These are phyloP conservation scores for Noctua fimbriata DNA, from an alignment of 2,888 invertebrate species.

Conservation along the genomic window DNA sequence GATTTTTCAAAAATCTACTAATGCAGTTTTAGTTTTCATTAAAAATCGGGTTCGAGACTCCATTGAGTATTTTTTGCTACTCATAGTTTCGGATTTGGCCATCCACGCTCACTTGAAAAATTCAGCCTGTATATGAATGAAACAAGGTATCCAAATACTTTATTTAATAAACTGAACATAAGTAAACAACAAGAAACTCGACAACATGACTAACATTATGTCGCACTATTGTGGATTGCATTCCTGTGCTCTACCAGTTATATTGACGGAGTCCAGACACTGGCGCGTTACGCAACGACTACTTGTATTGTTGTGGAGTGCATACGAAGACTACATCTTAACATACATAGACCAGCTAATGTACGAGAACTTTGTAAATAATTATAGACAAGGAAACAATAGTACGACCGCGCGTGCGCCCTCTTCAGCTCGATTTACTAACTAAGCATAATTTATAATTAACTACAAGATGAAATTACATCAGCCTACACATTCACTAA, in stretches of 20 bases:
- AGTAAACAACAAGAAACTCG: slow-evolving; percentile 60
- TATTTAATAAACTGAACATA: slow-evolving; percentile 68
- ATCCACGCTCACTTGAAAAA: too few species aligned
- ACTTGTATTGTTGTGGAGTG: slow-evolving; percentile 24
- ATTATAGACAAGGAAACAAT: background rate
- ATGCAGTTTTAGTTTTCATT: too few species aligned
- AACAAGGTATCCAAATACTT: slow-evolving; percentile 67
- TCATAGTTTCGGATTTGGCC: too few species aligned
- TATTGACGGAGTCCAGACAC: background rate
- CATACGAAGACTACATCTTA: slow-evolving; percentile 9
- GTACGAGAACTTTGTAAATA: background rate
- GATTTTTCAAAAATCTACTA: too few species aligned
- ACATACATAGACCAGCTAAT: background rate
- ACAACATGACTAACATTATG: slow-evolving; percentile 29
- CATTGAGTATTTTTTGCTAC: too few species aligned
- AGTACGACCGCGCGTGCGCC: background rate
- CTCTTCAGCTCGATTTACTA: slow-evolving; percentile 8
- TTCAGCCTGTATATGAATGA: slow-evolving; percentile 52
- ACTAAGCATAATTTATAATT: background rate
- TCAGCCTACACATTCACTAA: slow-evolving; percentile 20
- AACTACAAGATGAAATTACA: slow-evolving; percentile 29
- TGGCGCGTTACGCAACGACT: background rate
- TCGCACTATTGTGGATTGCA: slow-evolving; percentile 33
- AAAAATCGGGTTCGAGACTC: too few species aligned
- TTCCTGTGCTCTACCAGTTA: background rate